Evolutionary conservation across 2,888 invertebrate species (phyloP).

Genomic region (Dermolepida albohirtum): DNA sequence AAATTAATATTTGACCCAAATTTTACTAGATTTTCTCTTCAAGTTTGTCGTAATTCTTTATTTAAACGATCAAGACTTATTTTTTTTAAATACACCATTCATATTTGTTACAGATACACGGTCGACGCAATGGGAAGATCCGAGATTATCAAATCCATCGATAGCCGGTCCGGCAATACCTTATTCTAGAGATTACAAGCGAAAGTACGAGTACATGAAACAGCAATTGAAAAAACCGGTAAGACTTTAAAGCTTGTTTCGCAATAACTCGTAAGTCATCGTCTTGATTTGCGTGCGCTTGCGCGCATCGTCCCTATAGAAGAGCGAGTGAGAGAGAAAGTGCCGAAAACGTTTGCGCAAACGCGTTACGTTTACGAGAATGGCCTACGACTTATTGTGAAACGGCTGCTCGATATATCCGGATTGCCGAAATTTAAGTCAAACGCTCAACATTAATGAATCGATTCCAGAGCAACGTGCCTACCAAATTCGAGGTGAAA

Average conservation of each 20-base stretch:
- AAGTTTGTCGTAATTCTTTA: too few relatives aligned
- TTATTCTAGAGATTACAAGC: slow-evolving; percentile 98
- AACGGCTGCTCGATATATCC: too few relatives aligned
- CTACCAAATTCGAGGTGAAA: slow-evolving; percentile 98
- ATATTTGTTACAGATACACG: slow-evolving; percentile 81
- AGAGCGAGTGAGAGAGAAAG: too few relatives aligned
- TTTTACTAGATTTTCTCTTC: too few relatives aligned
- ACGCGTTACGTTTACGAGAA: too few relatives aligned
- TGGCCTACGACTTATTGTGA: too few relatives aligned
- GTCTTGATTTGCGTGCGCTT: neutral
- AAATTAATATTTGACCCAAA: too few relatives aligned
- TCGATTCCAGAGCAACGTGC: slow-evolving; percentile 84
- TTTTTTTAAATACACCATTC: too few relatives aligned
- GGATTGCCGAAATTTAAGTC: too few relatives aligned
- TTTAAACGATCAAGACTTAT: too few relatives aligned
- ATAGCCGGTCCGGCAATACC: slow-evolving; percentile 98
- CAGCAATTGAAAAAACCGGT: slow-evolving; percentile 95
- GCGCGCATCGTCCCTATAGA: too few relatives aligned
- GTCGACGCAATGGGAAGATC: slow-evolving; percentile 99
- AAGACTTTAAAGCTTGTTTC: slow-evolving; percentile 58
- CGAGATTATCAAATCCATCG: slow-evolving; percentile 93
- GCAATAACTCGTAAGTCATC: slow-evolving; percentile 27
- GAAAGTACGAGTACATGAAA: slow-evolving; percentile 98
- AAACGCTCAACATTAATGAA: neutral
- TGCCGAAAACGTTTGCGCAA: too few relatives aligned